Percentiles rank a stretch among this genome's conserved stretches.
Evolutionary conservation across 2,797 vertebrate genomes (phyloP).

Genomic region (Ctenopoma kingsleyae): DNA sequence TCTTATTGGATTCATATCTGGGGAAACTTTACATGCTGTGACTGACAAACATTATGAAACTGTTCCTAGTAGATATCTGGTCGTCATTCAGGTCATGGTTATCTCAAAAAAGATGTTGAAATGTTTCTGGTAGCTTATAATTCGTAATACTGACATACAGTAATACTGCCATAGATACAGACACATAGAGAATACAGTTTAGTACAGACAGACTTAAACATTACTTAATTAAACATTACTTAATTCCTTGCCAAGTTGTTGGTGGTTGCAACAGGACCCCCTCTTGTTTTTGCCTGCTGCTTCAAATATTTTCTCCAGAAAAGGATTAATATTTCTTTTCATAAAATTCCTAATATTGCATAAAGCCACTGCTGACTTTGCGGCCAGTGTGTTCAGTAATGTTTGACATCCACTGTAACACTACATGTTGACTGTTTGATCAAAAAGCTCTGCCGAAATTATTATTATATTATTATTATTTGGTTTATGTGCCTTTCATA

Average conservation of each 20-base stretch:
- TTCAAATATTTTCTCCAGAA: constrained; percentile 33
- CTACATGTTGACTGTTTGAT: constrained; percentile 25
- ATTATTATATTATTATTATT: constrained; percentile 29
- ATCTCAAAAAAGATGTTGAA: too few relatives aligned
- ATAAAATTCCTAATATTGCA: constrained; percentile 20
- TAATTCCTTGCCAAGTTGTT: constrained; percentile 24
- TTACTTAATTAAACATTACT: not conserved
- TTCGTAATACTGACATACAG: constrained; percentile 7
- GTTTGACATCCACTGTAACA: constrained; percentile 24
- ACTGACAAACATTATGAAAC: too few relatives aligned
- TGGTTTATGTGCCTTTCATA: constrained; percentile 21
- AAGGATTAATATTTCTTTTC: constrained; percentile 19
- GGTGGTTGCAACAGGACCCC: constrained; percentile 15
- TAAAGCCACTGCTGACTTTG: constrained; percentile 27
- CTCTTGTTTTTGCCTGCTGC: constrained; percentile 14
- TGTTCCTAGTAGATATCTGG: too few relatives aligned
- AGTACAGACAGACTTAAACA: not conserved
- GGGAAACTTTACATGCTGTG: too few relatives aligned
- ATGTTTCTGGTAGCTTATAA: constrained; percentile 1
- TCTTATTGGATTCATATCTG: too few relatives aligned
- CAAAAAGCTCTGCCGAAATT: constrained; percentile 20
- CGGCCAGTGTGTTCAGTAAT: constrained; percentile 5
- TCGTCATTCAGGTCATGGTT: too few relatives aligned
- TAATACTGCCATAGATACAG: not conserved
- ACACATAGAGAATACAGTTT: constrained; percentile 1